Evolutionary conservation across 1,140 invertebrate species (phyloP), one percentile per base, ranked within the genome.

Genomic region (Anthonomus grandis): DNA sequence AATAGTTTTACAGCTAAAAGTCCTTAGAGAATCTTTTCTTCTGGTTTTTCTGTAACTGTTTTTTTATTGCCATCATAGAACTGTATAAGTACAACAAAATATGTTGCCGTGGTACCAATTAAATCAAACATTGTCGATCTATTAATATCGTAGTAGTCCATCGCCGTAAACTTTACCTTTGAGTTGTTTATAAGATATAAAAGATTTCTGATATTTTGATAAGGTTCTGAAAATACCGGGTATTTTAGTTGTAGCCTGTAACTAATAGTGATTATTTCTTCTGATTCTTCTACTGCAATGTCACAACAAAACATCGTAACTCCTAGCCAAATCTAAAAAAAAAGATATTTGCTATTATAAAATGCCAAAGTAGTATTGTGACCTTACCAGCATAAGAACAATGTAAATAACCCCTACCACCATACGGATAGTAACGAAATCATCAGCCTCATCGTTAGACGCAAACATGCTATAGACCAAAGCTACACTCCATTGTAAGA

Each of bases 71-170:
- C 42, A 23, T 59, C 57, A 39, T 59, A 59, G 39, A 59, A 59
- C 23, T 59, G 48, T n/a, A 59, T 52, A 9, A 59, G 22, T 31
- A 59, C 57, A 9, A 59, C 57, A 41, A 59, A 59, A 37, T 59
- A 59, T 18, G 57, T 52, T 21, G 57, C 48, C 9, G 57, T 59
- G 10, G 57, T 59, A n/a, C 57, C 50, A 34, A 59, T 59, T 10
- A 59, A n/a, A 10, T 47, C 41, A 39, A 59, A 59, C 57, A 59
- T 59, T 4, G 57, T 52, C 3, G 48, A 59, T 42, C 48, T 39
- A 25, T 50, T 52, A 13, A 59, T 59, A 10, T 59, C 57, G 42
- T 59, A 59, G 24, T 39, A 59, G 39, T 59, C 48, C 57, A 52
- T 59, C 1, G 57, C 48, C 23, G 49, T 59, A 42, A 59, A 59